Base-by-base conservation (phyloP, 2,888 invertebrate species). In the Sceliomorpha sp. region DNA sequence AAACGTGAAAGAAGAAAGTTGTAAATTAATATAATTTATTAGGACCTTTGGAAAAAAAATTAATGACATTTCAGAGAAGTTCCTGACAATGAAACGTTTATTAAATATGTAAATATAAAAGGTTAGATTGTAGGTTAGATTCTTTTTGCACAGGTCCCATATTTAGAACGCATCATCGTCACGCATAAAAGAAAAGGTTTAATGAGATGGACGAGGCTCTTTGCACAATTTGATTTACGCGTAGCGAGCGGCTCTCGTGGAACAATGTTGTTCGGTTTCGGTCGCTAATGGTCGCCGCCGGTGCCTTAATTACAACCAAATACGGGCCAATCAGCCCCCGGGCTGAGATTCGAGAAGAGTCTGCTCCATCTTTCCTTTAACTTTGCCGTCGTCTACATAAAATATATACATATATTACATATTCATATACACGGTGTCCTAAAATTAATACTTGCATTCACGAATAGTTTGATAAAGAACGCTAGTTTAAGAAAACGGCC, bases 301-400 rank as follows among this genome's bases (percentile, higher is more conserved):
- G 78, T 74, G 76, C 78, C 79, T 80, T 82, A 82, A 82, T 82
- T 82, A 82, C 75, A 80, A 78, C 80, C 82, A 82, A 82, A 82
- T 82, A 82, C 74, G 78, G 75, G 36, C 77, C 81, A 80, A 80
- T 82, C 80, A 76, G 78, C 74, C 77, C 70, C 72, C 72, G 72
- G 63, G 72, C 72, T 50, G 39, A 44, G 51, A 67, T 55, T 63
- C 58, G 42, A 64, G 50, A 63, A 68, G 59, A 58, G 74, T 75
- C 68, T 69, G 67, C 72, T 68, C 70, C 55, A 56, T 64, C 63
- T 71, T 64, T 68, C 56, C 56, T 70, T 72, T 45, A 50, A 59
- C 55, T 42, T 59, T 40, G 53, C 58, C 59, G 59, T 60, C 51
- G 60, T 39, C 60, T 60, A 62, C 66, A 59, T 60, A 50, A 59